Evolutionary conservation across 2,113 vertebrate genomes (phyloP).

Genomic region (Zosterops borbonicus): DNA sequence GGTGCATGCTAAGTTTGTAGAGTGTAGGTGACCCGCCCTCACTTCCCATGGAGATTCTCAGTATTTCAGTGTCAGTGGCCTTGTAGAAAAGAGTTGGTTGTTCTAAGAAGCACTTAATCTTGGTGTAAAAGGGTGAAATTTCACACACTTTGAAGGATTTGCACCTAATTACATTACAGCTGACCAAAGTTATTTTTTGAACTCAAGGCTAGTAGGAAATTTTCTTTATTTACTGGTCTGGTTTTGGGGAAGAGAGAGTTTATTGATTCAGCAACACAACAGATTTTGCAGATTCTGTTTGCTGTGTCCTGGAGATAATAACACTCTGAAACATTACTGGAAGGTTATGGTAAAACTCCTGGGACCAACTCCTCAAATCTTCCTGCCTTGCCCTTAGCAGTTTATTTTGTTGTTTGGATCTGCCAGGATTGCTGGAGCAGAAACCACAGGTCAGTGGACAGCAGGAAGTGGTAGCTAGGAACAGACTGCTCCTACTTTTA

Average conservation of each 20-base stretch:
- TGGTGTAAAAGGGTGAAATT: not conserved
- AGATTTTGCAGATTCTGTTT: not conserved
- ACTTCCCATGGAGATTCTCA: not conserved
- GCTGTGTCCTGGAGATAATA: not conserved
- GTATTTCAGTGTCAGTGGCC: not conserved
- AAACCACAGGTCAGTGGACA: not conserved
- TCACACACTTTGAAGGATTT: not conserved
- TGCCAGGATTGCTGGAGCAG: not conserved
- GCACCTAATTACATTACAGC: not conserved
- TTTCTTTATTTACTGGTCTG: not conserved
- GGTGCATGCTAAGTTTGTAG: accelerated
- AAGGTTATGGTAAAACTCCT: not conserved
- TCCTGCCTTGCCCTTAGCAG: accelerated
- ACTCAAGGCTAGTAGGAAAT: not conserved
- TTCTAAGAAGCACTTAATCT: not conserved
- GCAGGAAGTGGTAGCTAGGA: not conserved
- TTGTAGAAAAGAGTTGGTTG: not conserved
- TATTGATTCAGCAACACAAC: not conserved
- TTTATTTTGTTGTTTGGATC: not conserved
- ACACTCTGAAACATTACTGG: not conserved
- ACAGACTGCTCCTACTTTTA: not conserved
- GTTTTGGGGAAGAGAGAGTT: not conserved
- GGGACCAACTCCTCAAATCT: not conserved
- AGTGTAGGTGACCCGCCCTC: not conserved
- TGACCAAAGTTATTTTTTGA: not conserved